Base-by-base conservation (phyloP, 1,140 invertebrate genomes). In the Asobara japonica region DNA sequence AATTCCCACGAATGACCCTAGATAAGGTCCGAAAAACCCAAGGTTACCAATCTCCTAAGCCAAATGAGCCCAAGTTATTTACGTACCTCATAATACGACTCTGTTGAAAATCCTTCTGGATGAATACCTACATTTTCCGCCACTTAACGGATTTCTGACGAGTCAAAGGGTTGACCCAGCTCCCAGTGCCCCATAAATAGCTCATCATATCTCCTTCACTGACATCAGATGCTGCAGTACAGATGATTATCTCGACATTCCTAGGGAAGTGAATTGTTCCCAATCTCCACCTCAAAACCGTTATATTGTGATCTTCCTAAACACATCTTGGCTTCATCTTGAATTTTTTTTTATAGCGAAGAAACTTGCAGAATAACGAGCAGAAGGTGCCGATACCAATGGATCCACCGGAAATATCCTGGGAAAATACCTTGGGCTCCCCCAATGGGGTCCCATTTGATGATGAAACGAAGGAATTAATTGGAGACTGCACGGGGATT, bases 161-260 rank as follows among this genome's bases (percentile, higher is more conserved):
- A 76, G 62, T 84, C 83, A 84, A 84, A 83, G 83, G 71, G 73
- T 64, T 31, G 51, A 64, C 60, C 76, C 82, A 78, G 80, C 82
- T 84, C 82, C 80, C 78, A 77, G 76, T 80, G 79, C 18, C 36
- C 51, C 83, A 84, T 83, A 83, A 82, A 82, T 84, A 84, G 80
- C 67, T 29, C 16, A 65, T 65, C 33, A 31, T 45, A 3, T 56
- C 22, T 56, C 22, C 18, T 27, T 56, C 25, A 30, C 8, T 62
- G 60, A 62, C 16, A 31, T 62, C 5, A 62, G 5, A 31, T 16
- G 5, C 13, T 29, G 13, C 13, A 45, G n/a, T 6, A 45, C 13
- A 2, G 27, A 62, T 31, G 2, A 27, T 45, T 45, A 45, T 13
- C n/a, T 45, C 41, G 10, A n/a, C n/a, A n/a, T n/a, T 45, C n/a